Evolutionary conservation across 2,113 vertebrate genomes (phyloP), one percentile per base, ranked within the genome.

Genomic region (Chunga burmeisteri): DNA sequence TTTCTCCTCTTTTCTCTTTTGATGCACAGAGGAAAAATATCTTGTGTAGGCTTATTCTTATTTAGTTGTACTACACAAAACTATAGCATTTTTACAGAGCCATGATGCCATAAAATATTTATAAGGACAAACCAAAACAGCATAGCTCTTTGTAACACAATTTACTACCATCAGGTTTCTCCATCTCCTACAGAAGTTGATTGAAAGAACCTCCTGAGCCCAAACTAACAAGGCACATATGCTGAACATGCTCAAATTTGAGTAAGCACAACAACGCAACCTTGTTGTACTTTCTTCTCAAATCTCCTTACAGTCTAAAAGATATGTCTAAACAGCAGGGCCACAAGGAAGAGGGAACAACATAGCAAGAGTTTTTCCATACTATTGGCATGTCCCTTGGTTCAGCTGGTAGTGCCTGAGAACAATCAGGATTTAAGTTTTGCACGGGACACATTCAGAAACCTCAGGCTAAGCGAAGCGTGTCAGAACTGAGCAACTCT

Each of bases 91-190:
- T 96, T 94, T 56, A 74, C 61, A 75, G 56, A 81, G 25, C 47
- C 50, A 44, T 2, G 40, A 77, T 75, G 38, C 53, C 84, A 93
- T 91, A 50, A 90, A 91, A 89, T 63, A 87, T 93, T 95, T 89
- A 91, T 94, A 85, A 96, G 67, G 65, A 86, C 81, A 95, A 94
- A 94, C n/a, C 67, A 94, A 95, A 84, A 25, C 80, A 87, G 59
- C n/a, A 66, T 30, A 86, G 44, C 34, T 86, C 74, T 91, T 89
- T 82, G 50, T 86, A 87, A 91, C 92, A 61, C 67, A 58, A 38
- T 94, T 93, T 85, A 75, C 58, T 58, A 44, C 49, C 63, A 50
- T 23, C 86, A 84, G 56, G 56, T 72, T 81, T 49, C 27, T 82
- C 16, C 73, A 91, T 2, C 13, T 80, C 49, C 88, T 84, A 53